Percentiles rank a stretch among this genome's conserved stretches.
phyloP scores from a whole-genome alignment of 1,140 invertebrate species.

The Stegodyphus dumicola region DNA sequence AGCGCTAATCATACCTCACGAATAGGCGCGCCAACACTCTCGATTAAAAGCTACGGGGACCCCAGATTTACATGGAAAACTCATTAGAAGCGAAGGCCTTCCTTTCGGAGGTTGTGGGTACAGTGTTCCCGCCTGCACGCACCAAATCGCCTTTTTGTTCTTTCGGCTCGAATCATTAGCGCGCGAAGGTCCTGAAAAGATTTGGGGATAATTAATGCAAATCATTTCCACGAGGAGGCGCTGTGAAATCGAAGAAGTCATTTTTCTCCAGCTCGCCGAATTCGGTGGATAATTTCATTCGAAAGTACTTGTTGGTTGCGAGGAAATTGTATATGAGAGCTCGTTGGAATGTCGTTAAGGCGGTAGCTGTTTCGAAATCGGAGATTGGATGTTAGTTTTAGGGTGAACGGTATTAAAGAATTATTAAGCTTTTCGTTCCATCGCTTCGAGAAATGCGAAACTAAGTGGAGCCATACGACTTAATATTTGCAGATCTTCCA shows the following conservation, averaged over 20 bases:
- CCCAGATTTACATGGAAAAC: constrained; percentile 33
- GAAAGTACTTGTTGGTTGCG: constrained; percentile 13
- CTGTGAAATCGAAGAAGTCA: constrained; percentile 15
- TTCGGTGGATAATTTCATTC: constrained; percentile 20
- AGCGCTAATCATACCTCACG: constrained; percentile 28
- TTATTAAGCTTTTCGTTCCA: no score
- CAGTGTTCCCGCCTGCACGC: neutral
- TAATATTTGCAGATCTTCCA: no score
- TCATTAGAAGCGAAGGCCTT: constrained; percentile 9
- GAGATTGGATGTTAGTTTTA: no score
- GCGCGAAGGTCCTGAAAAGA: constrained; percentile 25
- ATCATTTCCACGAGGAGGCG: constrained; percentile 17
- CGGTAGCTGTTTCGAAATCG: neutral
- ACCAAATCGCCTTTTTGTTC: constrained; percentile 17
- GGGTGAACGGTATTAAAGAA: no score
- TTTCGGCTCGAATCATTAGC: constrained; percentile 24
- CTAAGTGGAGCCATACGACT: no score
- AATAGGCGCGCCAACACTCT: neutral
- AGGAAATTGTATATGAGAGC: constrained; percentile 1
- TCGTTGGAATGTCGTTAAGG: constrained; percentile 12
- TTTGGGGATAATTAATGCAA: constrained; percentile 40
- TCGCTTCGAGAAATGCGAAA: no score
- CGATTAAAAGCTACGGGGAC: constrained; percentile 30
- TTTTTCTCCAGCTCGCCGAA: neutral
- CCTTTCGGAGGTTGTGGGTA: no score